A percentile compares a stretch with the other conserved stretches of the same genome.
These are phyloP conservation scores for Camponotus fellah DNA, from an alignment of 2,888 invertebrate species.

Conservation along the genomic window DNA sequence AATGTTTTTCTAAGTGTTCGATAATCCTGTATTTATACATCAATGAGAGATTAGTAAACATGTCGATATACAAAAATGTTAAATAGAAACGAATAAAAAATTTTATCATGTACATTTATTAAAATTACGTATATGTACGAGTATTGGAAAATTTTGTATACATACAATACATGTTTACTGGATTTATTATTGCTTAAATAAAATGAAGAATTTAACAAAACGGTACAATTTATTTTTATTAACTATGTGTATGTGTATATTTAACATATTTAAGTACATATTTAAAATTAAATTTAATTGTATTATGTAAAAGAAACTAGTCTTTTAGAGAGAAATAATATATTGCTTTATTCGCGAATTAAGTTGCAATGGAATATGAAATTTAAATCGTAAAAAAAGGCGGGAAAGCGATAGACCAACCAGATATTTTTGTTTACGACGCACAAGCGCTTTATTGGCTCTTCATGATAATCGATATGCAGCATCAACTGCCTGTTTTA, in stretches of 20 bases:
- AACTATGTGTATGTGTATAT: background rate
- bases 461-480: slow-evolving; percentile 78
- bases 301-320: background rate
- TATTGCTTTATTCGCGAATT: background rate
- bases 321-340: background rate
- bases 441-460: slow-evolving; percentile 79
- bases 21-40: slow-evolving; percentile 51
- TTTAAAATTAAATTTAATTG: background rate
- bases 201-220: slow-evolving; percentile 11
- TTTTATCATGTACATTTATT: slow-evolving; percentile 1
- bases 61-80: slow-evolving; percentile 4
- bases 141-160: slow-evolving; percentile 37
- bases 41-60: slow-evolving; percentile 51
- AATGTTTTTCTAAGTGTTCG: slow-evolving; percentile 43
- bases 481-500: slow-evolving; percentile 54
- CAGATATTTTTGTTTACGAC: slow-evolving; percentile 75
- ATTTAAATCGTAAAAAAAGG: slow-evolving; percentile 33
- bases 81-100: slow-evolving; percentile 2
- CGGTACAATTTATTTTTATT: background rate
- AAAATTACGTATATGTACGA: slow-evolving; percentile 8
- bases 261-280: background rate
- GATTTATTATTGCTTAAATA: slow-evolving; percentile 34
- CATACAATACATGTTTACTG: slow-evolving; percentile 28
- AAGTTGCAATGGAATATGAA: background rate
- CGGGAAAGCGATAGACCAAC: slow-evolving; percentile 77